These are phyloP conservation scores for Drusus annulatus DNA, from an alignment of 1,140 invertebrate species.

Conservation along the genomic window DNA sequence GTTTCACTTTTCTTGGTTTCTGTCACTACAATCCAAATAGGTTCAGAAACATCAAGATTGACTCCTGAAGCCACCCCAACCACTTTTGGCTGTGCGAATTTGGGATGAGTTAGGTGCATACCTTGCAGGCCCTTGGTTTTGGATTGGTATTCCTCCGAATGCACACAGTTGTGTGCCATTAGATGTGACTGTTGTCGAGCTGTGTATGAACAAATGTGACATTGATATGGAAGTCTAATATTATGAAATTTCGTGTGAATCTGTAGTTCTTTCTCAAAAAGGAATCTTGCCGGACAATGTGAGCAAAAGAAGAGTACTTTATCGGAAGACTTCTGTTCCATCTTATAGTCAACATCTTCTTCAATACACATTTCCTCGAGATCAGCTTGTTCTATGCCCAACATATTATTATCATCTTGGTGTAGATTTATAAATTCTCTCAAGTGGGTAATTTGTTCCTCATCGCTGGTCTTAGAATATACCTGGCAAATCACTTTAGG, in stretches of 20 bases:
- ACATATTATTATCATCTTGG: slow-evolving; percentile 31
- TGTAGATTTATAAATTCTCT: slow-evolving; percentile 52
- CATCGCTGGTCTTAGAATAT: slow-evolving; percentile 75
- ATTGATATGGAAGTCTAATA: slow-evolving; percentile 76
- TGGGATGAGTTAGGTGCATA: slow-evolving; percentile 76
- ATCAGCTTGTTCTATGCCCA: slow-evolving; percentile 41
- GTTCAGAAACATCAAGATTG: slow-evolving; percentile 59
- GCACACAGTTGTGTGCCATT: slow-evolving; percentile 82
- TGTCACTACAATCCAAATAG: slow-evolving; percentile 67
- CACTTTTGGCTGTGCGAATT: slow-evolving; percentile 76
- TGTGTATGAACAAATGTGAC: slow-evolving; percentile 85
- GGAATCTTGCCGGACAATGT: slow-evolving; percentile 82
- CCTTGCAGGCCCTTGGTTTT: slow-evolving; percentile 80
- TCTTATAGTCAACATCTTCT: slow-evolving; percentile 41
- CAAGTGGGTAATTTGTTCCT: slow-evolving; percentile 79
- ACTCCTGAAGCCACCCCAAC: slow-evolving; percentile 68
- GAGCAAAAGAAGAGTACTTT: slow-evolving; percentile 75
- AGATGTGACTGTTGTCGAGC: slow-evolving; percentile 80
- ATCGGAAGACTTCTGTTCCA: slow-evolving; percentile 58
- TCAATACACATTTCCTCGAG: slow-evolving; percentile 42
- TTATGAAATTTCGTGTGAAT: slow-evolving; percentile 82
- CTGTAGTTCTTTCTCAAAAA: slow-evolving; percentile 76
- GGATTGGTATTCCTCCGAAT: slow-evolving; percentile 86
- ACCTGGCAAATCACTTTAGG: slow-evolving; percentile 81
- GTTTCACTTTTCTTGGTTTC: slow-evolving; percentile 56